Evolutionary conservation across 2,113 vertebrate species (phyloP).

Genomic region (Mohoua ochrocephala): DNA sequence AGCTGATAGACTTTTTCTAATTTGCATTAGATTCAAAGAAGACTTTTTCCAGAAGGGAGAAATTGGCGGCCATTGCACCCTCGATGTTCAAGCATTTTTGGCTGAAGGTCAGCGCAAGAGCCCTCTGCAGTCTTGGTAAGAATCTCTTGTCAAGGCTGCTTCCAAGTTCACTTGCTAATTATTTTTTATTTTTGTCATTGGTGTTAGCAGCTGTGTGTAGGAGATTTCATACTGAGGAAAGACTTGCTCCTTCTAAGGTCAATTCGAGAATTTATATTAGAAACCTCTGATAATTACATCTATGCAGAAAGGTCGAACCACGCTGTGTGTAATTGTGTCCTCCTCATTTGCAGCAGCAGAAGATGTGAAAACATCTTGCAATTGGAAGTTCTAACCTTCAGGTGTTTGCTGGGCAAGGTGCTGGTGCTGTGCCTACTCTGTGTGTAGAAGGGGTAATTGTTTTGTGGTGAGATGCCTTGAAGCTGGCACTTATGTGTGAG

Average conservation of each 20-base stretch:
- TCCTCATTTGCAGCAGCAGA: not conserved
- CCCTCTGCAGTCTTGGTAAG: constrained; percentile 96
- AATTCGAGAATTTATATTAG: not conserved
- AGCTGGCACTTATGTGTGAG: not conserved
- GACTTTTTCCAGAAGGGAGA: constrained; percentile 87
- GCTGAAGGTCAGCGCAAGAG: constrained; percentile 91
- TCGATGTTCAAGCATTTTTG: constrained; percentile 71
- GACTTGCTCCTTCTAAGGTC: not conserved
- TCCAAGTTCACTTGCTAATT: not conserved
- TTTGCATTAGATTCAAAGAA: constrained; percentile 79
- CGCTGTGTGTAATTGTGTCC: not conserved
- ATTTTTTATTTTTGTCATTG: not conserved
- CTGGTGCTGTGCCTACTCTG: not conserved
- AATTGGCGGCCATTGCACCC: constrained; percentile 86
- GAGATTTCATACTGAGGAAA: not conserved
- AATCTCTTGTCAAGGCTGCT: not conserved
- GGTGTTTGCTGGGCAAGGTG: not conserved
- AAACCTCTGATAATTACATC: not conserved
- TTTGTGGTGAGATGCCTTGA: not conserved
- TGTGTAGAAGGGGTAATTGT: not conserved
- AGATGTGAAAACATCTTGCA: not conserved
- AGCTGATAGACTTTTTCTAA: not conserved
- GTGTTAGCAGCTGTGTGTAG: not conserved
- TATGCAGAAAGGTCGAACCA: not conserved
- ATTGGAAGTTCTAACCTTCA: not conserved